Base-by-base conservation (phyloP, 2,797 vertebrate genomes). In the Ctenopoma kingsleyae region DNA sequence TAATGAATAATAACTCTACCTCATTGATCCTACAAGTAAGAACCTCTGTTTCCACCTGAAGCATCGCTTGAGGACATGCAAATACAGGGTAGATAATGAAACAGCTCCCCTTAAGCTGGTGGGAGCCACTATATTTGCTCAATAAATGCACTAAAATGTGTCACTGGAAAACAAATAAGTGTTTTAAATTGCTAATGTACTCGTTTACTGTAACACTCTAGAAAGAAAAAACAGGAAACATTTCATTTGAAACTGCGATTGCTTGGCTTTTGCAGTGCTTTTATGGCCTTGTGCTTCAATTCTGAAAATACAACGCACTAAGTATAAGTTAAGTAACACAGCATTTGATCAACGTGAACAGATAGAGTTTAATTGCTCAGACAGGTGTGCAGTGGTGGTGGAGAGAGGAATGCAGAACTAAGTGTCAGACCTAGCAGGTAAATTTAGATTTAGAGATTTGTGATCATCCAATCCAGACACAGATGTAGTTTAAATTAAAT, bases 1-100 rank as follows among this genome's bases (percentile, higher is more conserved):
- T 58, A 63, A 62, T 73, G 58, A 75, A 68, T 72, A 67, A 63
- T 43, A 44, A 71, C 48, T 59, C 13, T 20, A 41, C 30, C 53
- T 61, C 43, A 62, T 57, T 72, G 50, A 71, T 67, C 56, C 56
- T 61, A 44, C 46, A 46, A 49, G 50, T 46, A 16, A 69, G 71
- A 78, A 41, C 13, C 27, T 62, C 16, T 55, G 67, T 70, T 55
- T 65, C 50, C 38, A 60, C 64, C 58, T 23, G 38, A 44, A 72
- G 71, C 52, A 1, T 17, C 19, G 66, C 38, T n/a, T 9, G 17
- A n/a, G 17, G 43, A 44, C 2, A 44, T 4, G 43, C 17, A 19
- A 44, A 44, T 9, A 44, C n/a, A n/a, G 43, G 43, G 43, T 50
- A 17, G 36, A 16, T 12, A 40, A 57, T 57, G 38, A 49, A 50